Evolutionary conservation across 2,113 vertebrate species (phyloP), one percentile per base, ranked within the genome.

Genomic region (Polyodon spathula): DNA sequence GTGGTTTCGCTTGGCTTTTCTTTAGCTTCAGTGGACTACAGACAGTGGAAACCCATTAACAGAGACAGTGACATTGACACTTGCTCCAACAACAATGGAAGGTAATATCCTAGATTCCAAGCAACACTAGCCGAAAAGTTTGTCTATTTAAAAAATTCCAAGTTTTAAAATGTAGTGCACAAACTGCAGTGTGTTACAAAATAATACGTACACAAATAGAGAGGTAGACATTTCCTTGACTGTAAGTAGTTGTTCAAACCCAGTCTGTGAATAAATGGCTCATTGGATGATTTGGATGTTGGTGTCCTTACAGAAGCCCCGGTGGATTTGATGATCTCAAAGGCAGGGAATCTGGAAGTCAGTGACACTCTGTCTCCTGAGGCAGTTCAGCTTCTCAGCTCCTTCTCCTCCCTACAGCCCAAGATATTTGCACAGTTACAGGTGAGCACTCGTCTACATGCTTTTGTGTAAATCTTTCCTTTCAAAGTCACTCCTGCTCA

Each of bases 371-470:
- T 85, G 59, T 77, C 73, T 60, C 76, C 80, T 63, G 84, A 88
- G 43, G 74, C 82, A 66, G 63, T 79, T 40, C 86, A 85, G 50
- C 73, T 88, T 16, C 74, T 90, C 48, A 86, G 84, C 66, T 88
- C 88, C 4, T 68, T 88, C 38, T 84, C 83, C 40, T 88, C 86
- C 37, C 70, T 88, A 66, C 90, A 88, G 64, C 86, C 90, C 66
- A 89, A 86, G 81, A 78, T 89, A 73, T 86, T 92, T 75, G 83
- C 89, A 65, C 87, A 92, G 51, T 63, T 88, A 40, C 89, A 89
- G 83, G 90, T 90, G 69, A 59, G 66, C 71, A 3, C 1, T 27
- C 71, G 27, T 27, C 27, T 27, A 27, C 27, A 27, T 27, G 27
- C 27, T 27, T 27, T 27, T 27, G 27, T 27, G 27, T 27, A 27